Base-by-base conservation (phyloP, 2,888 invertebrate species). In the Adineta ricciae region DNA sequence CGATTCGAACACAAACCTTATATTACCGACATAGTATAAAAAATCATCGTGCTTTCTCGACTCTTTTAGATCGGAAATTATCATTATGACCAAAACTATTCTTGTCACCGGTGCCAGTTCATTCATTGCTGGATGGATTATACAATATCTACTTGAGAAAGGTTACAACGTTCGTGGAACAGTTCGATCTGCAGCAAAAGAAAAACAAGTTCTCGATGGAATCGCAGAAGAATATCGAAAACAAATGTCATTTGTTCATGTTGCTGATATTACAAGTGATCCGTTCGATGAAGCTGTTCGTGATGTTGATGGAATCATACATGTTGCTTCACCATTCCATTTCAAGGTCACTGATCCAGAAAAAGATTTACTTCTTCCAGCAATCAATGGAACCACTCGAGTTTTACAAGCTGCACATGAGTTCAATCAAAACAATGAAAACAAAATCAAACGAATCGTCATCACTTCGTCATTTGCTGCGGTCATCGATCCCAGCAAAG, bases 91-190 rank as follows among this genome's bases (percentile, higher is more conserved):
- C 49, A 41, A 52, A 19, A 36, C 52, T 36, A 91, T 92, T 84
- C 88, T 92, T 86, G 92, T 92, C 64, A 92, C 92, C 36, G 92
- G 92, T 49, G 92, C 91, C 3, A 90, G 91, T 32, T 92, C 92
- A 84, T 92, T 89, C 88, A 89, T 92, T 84, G 92, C 91, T 41
- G 89, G 91, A n/a, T 92, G 92, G 87, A 90, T 92, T 84, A 90
- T 92, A 38, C 89, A 91, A 86, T 89, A 90, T 87, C 88, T 92
- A 46, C 90, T 90, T 86, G 89, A 91, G 84, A 89, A 89, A 82
- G 92, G 91, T 3, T n/a, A n/a, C n/a, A n/a, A n/a, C n/a, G n/a
- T n/a, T n/a, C n/a, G n/a, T n/a, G n/a, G n/a, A n/a, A n/a, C 92
- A 1, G 90, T 92, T 7, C 88, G 91, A 32, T 32, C 32, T 9